A percentile compares a stretch with the other conserved stretches of the same genome.
Conservation (phyloP, 2,797 vertebrate species). For the Semotilus atromaculatus region DNA sequence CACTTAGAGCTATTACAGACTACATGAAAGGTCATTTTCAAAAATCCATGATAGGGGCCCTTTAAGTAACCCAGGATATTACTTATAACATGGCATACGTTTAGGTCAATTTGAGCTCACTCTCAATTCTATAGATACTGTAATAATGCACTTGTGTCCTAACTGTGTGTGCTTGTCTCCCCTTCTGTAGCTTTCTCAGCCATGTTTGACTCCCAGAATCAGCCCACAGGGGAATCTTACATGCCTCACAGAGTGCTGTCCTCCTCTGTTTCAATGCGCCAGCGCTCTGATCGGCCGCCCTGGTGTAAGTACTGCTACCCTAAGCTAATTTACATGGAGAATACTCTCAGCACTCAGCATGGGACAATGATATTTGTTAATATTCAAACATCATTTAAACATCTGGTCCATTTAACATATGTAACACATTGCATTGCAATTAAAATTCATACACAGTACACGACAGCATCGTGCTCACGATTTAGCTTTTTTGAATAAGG, state of each 20-base stretch:
- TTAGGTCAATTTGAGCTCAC: not conserved
- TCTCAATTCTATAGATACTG: not conserved
- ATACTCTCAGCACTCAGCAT: not conserved
- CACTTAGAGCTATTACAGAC: no score
- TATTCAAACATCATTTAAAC: no score
- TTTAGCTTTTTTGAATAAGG: not conserved
- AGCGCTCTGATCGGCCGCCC: slow-evolving; percentile 90
- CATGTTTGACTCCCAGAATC: slow-evolving; percentile 88
- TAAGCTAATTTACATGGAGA: not conserved
- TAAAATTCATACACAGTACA: not conserved
- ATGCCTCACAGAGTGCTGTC: slow-evolving; percentile 87
- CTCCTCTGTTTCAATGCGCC: slow-evolving; percentile 83
- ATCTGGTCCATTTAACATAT: no score
- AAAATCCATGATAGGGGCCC: no score
- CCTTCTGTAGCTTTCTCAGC: slow-evolving; percentile 77
- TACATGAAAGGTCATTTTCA: no score
- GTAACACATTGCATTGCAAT: not conserved
- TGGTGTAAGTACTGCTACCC: slow-evolving; percentile 89
- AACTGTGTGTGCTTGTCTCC: not conserved
- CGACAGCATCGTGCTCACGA: not conserved
- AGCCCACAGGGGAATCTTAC: slow-evolving; percentile 84
- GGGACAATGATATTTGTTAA: no score
- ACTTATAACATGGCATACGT: not conserved
- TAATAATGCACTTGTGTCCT: not conserved
- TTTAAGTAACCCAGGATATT: no score